Base-by-base conservation (phyloP, 2,888 invertebrate species). In the Latheticus oryzae region DNA sequence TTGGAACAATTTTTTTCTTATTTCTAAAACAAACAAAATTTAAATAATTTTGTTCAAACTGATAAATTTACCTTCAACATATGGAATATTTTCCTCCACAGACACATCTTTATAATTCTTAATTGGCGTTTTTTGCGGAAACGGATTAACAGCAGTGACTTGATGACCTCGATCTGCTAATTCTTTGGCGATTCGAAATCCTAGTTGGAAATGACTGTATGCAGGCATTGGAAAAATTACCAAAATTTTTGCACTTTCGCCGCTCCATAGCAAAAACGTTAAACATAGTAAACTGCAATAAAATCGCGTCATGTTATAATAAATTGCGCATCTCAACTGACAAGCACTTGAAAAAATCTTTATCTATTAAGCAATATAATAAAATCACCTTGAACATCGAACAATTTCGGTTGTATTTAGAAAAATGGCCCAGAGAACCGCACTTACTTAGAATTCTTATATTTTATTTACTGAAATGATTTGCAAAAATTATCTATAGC, bases 101-200 rank as follows among this genome's bases (percentile, higher is more conserved):
- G 66, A 63, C 5, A 68, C 47, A 48, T 67, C 66, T 2, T 75
- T 79, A 9, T 80, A 73, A 71, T 81, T 81, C 26, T 75, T 72
- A 54, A 80, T 74, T 5, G 77, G 75, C 23, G 72, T 69, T 54
- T 78, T 77, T 2, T 78, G 69, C 5, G 64, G 64, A 51, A 67
- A 70, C 1, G 72, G 68, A 33, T 67, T 72, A 23, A 76, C 63
- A 11, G 74, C 66, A 3, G 74, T 75, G 5, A 82, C 76, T 43
- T 80, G 75, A 64, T 83, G 82, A 2, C 82, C 82, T 24, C 77
- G 66, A 9, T 54, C 57, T 0, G 72, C 73, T 28, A 76, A 60
- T 52, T 69, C 73, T 26, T 71, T 69, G 7, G 73, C 53, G n/a
- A 77, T 53, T 5, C 63, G 57, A 38, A 68, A 61, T 3, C 70